These are phyloP conservation scores for Beaufortia kweichowensis DNA, from an alignment of 2,113 vertebrate species.

Conservation along the genomic window DNA sequence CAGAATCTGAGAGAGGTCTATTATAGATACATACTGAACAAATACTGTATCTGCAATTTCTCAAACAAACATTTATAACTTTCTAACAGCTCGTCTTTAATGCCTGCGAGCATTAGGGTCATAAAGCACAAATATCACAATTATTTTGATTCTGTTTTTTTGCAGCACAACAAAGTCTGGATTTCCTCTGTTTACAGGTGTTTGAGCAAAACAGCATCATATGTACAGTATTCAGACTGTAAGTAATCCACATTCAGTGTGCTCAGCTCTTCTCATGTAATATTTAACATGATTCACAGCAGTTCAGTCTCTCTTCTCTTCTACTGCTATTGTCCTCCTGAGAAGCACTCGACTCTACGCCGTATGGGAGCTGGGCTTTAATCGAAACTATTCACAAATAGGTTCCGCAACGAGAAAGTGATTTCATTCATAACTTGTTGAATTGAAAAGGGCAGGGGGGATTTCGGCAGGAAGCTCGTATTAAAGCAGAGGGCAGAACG, in stretches of 20 bases:
- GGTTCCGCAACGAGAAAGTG: slow-evolving; percentile 14
- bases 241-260: slow-evolving; percentile 10
- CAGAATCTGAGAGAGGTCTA: not conserved
- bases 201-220: not conserved
- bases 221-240: not conserved
- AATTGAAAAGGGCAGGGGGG: slow-evolving; percentile 13
- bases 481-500: not conserved
- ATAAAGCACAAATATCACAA: no score
- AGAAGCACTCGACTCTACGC: slow-evolving; percentile 13
- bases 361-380: slow-evolving; percentile 5
- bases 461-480: not conserved
- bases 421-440: slow-evolving; percentile 20
- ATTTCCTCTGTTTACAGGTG: not conserved
- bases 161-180: not conserved
- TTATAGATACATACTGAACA: not conserved
- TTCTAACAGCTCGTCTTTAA: no score
- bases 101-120: no score
- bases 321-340: slow-evolving; percentile 23
- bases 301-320: not conserved
- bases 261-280: slow-evolving; percentile 18
- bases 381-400: slow-evolving; percentile 30
- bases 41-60: not conserved
- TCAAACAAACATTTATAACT: no score
- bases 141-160: not conserved
- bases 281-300: slow-evolving; percentile 2